phyloP scores from a whole-genome alignment of 2,888 invertebrate species.

The Cosmopolites sordidus region DNA sequence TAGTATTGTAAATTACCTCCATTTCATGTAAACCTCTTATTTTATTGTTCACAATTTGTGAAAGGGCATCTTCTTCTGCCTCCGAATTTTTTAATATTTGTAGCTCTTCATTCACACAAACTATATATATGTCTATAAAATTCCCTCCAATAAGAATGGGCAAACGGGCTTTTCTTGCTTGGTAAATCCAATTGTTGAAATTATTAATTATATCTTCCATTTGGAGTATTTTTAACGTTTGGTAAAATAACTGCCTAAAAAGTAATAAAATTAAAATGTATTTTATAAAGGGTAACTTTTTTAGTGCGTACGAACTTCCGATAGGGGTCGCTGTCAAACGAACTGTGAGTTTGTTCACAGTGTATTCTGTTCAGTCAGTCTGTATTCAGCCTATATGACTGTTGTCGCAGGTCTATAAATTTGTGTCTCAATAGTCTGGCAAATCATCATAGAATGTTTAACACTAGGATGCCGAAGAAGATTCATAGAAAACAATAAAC shows the following conservation, averaged over 20 bases:
- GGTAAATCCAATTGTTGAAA: slow-evolving; percentile 62
- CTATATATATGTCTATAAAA: slow-evolving; percentile 60
- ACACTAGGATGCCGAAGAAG: no score
- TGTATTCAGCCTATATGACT: no score
- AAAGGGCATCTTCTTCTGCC: slow-evolving; percentile 61
- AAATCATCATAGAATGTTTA: no score
- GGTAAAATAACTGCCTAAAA: slow-evolving; percentile 57
- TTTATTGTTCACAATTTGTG: slow-evolving; percentile 45
- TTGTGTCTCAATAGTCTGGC: no score
- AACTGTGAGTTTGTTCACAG: no score
- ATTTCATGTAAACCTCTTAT: slow-evolving; percentile 50
- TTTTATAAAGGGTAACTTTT: no score
- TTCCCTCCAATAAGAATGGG: slow-evolving; percentile 56
- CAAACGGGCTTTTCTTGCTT: slow-evolving; percentile 56
- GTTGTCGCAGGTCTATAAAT: no score
- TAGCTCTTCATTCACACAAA: slow-evolving; percentile 70
- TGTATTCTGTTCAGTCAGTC: no score
- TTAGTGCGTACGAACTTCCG: no score
- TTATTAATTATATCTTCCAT: slow-evolving; percentile 57
- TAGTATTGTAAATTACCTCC: slow-evolving; percentile 24
- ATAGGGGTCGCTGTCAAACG: no score
- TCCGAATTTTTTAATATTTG: slow-evolving; percentile 71
- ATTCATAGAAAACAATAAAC: no score
- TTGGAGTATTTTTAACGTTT: slow-evolving; percentile 59
- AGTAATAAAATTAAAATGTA: no score